Base-by-base conservation (phyloP, 2,888 invertebrate species). In the Caenorhabditis japonica region DNA sequence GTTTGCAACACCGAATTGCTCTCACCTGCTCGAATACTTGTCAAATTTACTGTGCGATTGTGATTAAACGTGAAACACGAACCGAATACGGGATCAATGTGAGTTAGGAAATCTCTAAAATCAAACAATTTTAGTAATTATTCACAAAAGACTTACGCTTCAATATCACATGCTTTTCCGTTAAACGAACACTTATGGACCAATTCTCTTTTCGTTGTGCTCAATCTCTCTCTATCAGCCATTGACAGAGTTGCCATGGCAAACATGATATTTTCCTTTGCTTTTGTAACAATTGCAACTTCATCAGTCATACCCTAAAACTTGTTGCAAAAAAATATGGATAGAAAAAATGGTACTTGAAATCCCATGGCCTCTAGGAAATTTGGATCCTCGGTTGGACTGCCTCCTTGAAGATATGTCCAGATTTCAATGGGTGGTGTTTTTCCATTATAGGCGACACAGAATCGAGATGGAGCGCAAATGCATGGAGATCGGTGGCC, bases 231-330 rank as follows among this genome's bases (percentile, higher is more conserved):
- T 38, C 87, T 59, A 30, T 82, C 77, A 30, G 80, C 77, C 80
- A 83, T 81, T 4, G 83, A 75, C 27, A 87, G 47, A 0, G 81
- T 78, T 4, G 84, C 77, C 84, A 86, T 87, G 1, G 82, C 84
- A 62, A 87, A 87, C 72, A 87, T 82, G 34, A 87, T 83, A 60
- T 87, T 87, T 61, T 87, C 87, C 59, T 87, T 87, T 0, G 87
- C 87, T 66, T 85, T 86, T 13, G 87, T 87, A 0, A 86, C 85
- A 60, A 87, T 86, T 2, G 87, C 86, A 23, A 87, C 86, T 76
- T 87, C 87, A 74, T 87, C 87, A 4, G 82, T 85, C 83, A 87
- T 86, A 36, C 84, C 84, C 85, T 86, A 30, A 44, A 49, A 44
- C n/a, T 58, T 19, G 12, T 33, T 21, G 30, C 38, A 15, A n/a